These are phyloP conservation scores for Scaeva pyrastri DNA, from an alignment of 2,888 invertebrate species.

Conservation along the genomic window DNA sequence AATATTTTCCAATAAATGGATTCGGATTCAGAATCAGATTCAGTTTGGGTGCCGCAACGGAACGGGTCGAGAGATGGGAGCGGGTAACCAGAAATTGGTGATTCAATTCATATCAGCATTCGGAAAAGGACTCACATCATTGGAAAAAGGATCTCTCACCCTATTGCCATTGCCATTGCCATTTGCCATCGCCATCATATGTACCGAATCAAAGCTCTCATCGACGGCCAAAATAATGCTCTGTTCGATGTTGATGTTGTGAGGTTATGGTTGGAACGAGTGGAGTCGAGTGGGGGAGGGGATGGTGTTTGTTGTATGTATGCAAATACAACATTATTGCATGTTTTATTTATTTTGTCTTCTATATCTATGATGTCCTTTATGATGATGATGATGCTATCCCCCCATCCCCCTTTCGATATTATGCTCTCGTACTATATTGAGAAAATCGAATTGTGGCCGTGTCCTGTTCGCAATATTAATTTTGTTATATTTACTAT, in stretches of 20 bases:
- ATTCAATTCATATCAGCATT: conserved; percentile 69
- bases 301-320: conserved; percentile 37
- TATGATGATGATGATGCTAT: conserved; percentile 27
- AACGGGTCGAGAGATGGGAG: no score
- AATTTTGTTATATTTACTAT: conserved; percentile 65
- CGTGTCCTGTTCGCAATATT: conserved; percentile 61
- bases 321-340: conserved; percentile 72
- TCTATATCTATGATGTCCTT: conserved; percentile 25
- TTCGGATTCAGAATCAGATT: conserved; percentile 17
- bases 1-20: conserved; percentile 69
- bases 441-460: conserved; percentile 42
- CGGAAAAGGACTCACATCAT: conserved; percentile 48
- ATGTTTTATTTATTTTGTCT: conserved; percentile 69
- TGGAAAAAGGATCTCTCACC: conserved; percentile 18
- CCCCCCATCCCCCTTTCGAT: no score
- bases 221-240: conserved; percentile 14
- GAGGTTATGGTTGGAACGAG: background rate
- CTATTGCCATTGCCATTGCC: no score
- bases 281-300: background rate
- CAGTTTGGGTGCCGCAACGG: background rate
- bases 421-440: background rate
- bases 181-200: background rate
- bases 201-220: conserved; percentile 50
- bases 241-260: background rate
- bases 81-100: conserved; percentile 66